These are phyloP conservation scores for Rhingia campestris DNA, from an alignment of 2,888 invertebrate species.

Conservation along the genomic window DNA sequence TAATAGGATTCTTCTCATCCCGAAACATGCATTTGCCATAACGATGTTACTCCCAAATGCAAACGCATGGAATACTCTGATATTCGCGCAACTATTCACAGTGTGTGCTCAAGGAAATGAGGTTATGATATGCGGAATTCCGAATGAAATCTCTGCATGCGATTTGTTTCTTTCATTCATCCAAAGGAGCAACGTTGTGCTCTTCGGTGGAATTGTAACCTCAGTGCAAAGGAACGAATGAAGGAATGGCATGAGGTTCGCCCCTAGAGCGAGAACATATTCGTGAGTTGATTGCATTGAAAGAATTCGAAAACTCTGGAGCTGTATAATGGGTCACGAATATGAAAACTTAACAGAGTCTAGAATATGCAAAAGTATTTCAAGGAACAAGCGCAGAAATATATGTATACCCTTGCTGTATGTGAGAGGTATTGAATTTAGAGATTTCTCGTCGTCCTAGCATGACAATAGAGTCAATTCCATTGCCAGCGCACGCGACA, in stretches of 20 bases:
- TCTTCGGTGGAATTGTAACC: conserved; percentile 43
- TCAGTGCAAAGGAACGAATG: neutral
- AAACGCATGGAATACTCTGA: conserved; percentile 25
- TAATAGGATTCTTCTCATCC: conserved; percentile 37
- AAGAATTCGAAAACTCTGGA: neutral
- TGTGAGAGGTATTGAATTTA: conserved; percentile 9
- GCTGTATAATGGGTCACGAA: neutral
- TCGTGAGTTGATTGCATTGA: conserved; percentile 22
- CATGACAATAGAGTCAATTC: conserved; percentile 47
- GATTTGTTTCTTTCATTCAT: conserved; percentile 34
- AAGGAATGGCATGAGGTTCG: neutral
- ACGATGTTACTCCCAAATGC: conserved; percentile 8
- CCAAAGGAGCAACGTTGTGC: conserved; percentile 1
- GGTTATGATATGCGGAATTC: conserved; percentile 66
- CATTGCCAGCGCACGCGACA: conserved; percentile 5
- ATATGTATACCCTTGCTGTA: neutral
- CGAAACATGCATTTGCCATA: conserved; percentile 26
- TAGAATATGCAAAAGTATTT: conserved; percentile 21
- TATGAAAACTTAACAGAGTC: conserved; percentile 35
- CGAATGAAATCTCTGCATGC: conserved; percentile 60
- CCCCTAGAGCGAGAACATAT: conserved; percentile 1
- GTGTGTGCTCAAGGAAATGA: conserved; percentile 55
- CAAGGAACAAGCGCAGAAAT: neutral
- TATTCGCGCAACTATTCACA: conserved; percentile 47
- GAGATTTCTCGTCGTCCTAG: conserved; percentile 9